Evolutionary conservation across 2,113 vertebrate genomes (phyloP).

Genomic region (Motacilla alba): DNA sequence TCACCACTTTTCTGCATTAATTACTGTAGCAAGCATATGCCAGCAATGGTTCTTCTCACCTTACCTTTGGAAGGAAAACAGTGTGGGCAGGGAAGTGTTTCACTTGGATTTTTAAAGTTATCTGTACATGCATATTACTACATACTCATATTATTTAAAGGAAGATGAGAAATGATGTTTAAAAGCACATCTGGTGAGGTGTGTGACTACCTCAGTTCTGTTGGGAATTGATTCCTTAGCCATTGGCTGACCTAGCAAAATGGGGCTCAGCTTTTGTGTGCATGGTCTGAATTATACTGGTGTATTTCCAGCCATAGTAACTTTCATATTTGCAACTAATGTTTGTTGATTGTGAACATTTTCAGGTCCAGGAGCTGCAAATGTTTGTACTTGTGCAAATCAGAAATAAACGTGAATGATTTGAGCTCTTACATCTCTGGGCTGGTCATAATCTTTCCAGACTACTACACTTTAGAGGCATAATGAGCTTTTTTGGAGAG

Average conservation of each 20-base stretch:
- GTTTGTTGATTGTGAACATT: neutral
- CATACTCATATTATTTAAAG: neutral
- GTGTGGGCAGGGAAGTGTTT: neutral
- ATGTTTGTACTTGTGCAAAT: neutral
- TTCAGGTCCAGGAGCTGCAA: neutral
- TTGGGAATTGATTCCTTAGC: neutral
- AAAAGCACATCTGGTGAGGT: neutral
- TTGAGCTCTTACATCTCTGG: neutral
- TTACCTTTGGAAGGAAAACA: conserved; percentile 31
- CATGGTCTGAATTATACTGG: fast-evolving
- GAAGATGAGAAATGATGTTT: neutral
- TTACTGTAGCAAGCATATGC: conserved; percentile 1
- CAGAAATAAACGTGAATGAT: neutral
- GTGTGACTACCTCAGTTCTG: neutral
- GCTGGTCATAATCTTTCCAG: neutral
- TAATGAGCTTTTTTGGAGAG: neutral
- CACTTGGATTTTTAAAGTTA: neutral
- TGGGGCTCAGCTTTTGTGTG: neutral
- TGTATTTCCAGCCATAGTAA: neutral
- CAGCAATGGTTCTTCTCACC: neutral
- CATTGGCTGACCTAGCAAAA: neutral
- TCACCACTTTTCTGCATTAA: neutral
- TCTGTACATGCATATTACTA: neutral
- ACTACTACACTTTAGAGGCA: neutral
- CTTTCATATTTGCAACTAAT: neutral